These are phyloP conservation scores for Sorex maritimensis DNA, from an alignment of 2,797 vertebrate genomes.

Conservation along the genomic window DNA sequence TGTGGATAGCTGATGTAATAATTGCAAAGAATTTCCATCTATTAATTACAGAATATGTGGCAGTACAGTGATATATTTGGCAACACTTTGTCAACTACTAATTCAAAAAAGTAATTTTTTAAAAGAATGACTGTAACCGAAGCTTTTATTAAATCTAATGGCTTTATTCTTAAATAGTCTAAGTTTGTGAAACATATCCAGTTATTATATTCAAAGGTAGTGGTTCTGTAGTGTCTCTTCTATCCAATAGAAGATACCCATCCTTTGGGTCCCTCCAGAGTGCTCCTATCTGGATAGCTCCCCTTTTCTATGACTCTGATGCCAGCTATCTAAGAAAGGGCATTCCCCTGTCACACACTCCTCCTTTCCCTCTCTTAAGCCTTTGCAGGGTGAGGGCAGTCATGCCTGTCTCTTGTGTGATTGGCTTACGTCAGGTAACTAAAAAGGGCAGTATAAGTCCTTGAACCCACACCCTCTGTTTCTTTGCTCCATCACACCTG, in stretches of 20 bases:
- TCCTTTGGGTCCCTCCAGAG: not conserved
- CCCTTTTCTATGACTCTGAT: not conserved
- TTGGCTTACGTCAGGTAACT: not conserved
- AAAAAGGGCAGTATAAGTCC: not conserved
- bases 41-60: conserved; percentile 84
- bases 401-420: not conserved
- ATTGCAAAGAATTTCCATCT: conserved; percentile 80
- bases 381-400: not conserved
- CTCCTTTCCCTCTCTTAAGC: not conserved
- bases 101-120: conserved; percentile 77
- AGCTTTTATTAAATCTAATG: conserved; percentile 77
- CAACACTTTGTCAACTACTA: conserved; percentile 83
- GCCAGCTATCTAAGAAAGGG: conserved; percentile 41
- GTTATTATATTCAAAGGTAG: conserved; percentile 42
- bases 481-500: not conserved
- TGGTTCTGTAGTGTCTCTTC: not conserved
- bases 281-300: not conserved
- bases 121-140: conserved; percentile 75
- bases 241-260: not conserved
- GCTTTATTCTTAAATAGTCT: conserved; percentile 74
- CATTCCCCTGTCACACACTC: not conserved
- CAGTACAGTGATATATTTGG: conserved; percentile 84
- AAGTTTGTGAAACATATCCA: conserved; percentile 73
- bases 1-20: conserved; percentile 79
- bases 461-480: not conserved